A percentile compares a stretch with the other conserved stretches of the same genome.
These are phyloP conservation scores for Speoplatyrhinus poulsoni DNA, from an alignment of 2,113 vertebrate genomes.

Conservation along the genomic window DNA sequence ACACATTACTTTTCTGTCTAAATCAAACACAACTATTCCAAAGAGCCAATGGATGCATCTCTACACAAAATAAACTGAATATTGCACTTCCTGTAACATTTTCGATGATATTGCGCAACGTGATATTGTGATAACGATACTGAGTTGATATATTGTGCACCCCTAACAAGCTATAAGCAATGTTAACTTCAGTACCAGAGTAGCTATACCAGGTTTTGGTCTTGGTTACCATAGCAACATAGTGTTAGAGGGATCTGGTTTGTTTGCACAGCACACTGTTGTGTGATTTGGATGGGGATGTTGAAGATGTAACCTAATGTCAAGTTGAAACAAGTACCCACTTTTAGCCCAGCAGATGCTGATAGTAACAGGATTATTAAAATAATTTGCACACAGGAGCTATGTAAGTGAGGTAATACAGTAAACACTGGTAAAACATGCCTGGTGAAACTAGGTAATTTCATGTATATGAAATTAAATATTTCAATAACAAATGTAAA, in stretches of 20 bases:
- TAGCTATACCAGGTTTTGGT: slow-evolving; percentile 59
- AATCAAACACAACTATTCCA: no score
- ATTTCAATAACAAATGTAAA: slow-evolving; percentile 42
- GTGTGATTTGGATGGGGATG: slow-evolving; percentile 57
- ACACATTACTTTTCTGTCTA: no score
- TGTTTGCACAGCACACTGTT: slow-evolving; percentile 73
- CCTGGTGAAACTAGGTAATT: slow-evolving; percentile 11
- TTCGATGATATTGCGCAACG: no score
- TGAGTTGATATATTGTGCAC: no score
- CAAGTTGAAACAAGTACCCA: slow-evolving; percentile 60
- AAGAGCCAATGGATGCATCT: no score
- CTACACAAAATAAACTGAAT: no score
- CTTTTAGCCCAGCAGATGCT: slow-evolving; percentile 39
- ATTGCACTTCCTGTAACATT: no score
- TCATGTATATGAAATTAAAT: slow-evolving; percentile 34
- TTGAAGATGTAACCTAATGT: slow-evolving; percentile 52
- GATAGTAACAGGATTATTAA: neutral
- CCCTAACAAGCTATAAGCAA: no score
- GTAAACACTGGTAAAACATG: slow-evolving; percentile 5
- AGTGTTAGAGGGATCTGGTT: slow-evolving; percentile 39
- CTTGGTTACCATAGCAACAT: slow-evolving; percentile 50
- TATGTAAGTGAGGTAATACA: neutral
- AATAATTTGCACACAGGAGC: no score
- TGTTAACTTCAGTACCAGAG: neutral
- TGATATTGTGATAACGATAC: no score